Evolutionary conservation across 2,797 vertebrate species (phyloP).

Genomic region (Betta splendens): DNA sequence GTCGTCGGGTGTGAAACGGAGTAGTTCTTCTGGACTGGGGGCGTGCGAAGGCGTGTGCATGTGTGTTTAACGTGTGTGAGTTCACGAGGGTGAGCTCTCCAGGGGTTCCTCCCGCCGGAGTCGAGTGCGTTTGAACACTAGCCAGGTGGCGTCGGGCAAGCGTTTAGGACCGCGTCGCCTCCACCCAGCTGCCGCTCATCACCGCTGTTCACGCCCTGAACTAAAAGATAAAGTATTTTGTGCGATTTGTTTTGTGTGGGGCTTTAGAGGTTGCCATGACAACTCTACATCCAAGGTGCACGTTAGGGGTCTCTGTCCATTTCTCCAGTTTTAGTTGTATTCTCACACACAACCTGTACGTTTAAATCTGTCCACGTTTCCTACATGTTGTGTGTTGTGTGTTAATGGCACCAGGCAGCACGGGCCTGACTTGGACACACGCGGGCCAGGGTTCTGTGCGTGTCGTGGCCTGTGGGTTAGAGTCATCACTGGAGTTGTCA

Average conservation of each 20-base stretch:
- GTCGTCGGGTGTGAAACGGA: neutral
- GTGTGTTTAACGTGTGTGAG: constrained; percentile 20
- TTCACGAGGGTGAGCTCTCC: constrained; percentile 26
- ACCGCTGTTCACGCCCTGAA: neutral
- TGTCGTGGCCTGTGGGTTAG: no score
- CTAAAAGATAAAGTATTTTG: neutral
- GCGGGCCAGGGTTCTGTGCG: no score
- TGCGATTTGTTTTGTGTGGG: constrained; percentile 5
- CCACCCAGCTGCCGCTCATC: no score
- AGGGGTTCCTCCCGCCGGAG: constrained; percentile 44
- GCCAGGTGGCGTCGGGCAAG: constrained; percentile 46
- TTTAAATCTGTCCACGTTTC: neutral
- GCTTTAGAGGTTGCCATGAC: constrained; percentile 28
- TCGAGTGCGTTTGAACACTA: constrained; percentile 36
- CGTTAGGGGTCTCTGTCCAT: constrained; percentile 13
- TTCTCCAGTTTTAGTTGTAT: neutral
- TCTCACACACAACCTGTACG: neutral
- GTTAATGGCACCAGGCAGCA: no score
- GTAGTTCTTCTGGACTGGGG: neutral
- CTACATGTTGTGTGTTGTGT: no score
- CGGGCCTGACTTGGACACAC: no score
- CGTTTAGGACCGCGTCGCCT: constrained; percentile 31
- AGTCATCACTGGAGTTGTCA: no score
- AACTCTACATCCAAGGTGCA: constrained; percentile 15
- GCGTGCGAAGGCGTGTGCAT: constrained; percentile 3